Base-by-base conservation (phyloP, 2,888 invertebrate species). In the Xestia sexstrigata region DNA sequence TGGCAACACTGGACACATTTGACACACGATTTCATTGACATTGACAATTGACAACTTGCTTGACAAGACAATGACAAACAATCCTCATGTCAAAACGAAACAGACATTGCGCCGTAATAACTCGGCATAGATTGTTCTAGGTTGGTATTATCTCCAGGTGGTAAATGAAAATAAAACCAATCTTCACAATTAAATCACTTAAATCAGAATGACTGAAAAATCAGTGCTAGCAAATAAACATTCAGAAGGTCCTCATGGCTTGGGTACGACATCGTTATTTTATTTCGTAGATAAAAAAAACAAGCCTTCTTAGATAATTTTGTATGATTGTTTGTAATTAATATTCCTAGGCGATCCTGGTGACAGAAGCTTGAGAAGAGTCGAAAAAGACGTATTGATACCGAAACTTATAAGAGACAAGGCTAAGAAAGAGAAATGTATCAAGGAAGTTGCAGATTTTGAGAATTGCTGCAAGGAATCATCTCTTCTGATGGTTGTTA, bases 361-460 rank as follows among this genome's bases (percentile, higher is more conserved):
- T 87, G 99, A 99, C 93, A 97, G 92, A 90, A 96, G 96, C n/a
- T 94, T 99, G 72, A 97, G 99, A 88, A 98, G 98, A 97, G 98
- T 99, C 5, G 99, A 99, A 95, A 95, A 95, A 35, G 99, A 99
- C 91, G 98, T 99, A 30, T 93, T 99, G 85, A 98, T 99, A 92
- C 98, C 99, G 0, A 98, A 99, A 94, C 97, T 98, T 90, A 98
- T 99, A 97, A 97, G 99, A 86, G 98, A 98, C 42, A 98, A 97
- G 88, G 98, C 99, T 0, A 98, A 98, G 93, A 92, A 91, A 23
- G 98, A 98, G 90, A 98, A 99, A 93, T 99, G 99, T 94, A 81
- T 92, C 0, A 94, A 97, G 85, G 98, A 98, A 96, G 98, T 98
- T 0, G 94, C 97, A 91, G 97, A 98, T 69, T 98, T 98, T 90